Evolutionary conservation across 35 echinoderm and acorn worm species (phyloP).

Genomic region (Lytechinus variegatus): DNA sequence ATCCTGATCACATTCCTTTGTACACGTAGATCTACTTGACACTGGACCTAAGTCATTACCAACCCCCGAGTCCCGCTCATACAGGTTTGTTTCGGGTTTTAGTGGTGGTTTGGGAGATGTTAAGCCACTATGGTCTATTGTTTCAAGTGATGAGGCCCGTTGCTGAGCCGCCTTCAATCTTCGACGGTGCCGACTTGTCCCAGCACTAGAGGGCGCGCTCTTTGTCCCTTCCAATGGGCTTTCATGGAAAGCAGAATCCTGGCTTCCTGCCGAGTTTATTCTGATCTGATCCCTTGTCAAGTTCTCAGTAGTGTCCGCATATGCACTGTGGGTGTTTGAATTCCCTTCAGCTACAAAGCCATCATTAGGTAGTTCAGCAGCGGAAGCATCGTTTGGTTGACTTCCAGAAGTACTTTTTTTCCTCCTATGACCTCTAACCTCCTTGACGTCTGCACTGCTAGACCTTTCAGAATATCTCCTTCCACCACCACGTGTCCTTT

Average conservation of each 20-base stretch:
- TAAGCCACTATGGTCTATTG: neutral
- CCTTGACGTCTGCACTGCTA: neutral
- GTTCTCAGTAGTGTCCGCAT: neutral
- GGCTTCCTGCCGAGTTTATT: neutral
- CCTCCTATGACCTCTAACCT: neutral
- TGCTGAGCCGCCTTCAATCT: slow-evolving; percentile 28
- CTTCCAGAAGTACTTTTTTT: neutral
- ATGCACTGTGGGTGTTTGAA: neutral
- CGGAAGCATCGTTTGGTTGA: neutral
- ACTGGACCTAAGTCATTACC: neutral
- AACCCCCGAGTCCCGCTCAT: slow-evolving; percentile 8
- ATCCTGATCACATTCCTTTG: neutral
- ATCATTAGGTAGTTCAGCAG: neutral
- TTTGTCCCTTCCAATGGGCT: slow-evolving; percentile 4
- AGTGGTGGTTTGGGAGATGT: neutral
- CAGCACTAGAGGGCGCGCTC: slow-evolving; percentile 24
- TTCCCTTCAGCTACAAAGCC: neutral
- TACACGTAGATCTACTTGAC: neutral
- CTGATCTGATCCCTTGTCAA: neutral
- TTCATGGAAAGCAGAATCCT: slow-evolving; percentile 35
- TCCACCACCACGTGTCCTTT: neutral
- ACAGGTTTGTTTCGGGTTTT: neutral
- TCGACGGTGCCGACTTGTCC: slow-evolving; percentile 5
- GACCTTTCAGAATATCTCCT: neutral
- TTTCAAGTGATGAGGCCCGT: slow-evolving; percentile 29